Evolutionary conservation across 1,140 invertebrate genomes (phyloP), one percentile per base, ranked within the genome.

Genomic region (Drosophila orosa): DNA sequence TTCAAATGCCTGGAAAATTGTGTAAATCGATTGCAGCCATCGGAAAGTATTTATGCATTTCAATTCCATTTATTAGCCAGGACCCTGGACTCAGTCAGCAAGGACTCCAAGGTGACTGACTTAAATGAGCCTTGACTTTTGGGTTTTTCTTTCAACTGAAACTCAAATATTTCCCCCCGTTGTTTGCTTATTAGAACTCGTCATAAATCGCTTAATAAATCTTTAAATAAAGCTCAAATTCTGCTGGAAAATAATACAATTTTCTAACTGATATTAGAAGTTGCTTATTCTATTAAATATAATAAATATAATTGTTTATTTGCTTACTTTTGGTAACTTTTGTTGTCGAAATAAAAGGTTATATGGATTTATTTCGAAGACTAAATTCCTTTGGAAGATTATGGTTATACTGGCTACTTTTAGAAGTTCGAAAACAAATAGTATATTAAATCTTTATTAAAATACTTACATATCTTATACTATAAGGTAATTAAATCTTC

Each of bases 21-120:
- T 69, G 40, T 72, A 58, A 72, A 58, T 72, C 65, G 68, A 72
- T 72, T 58, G 50, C 33, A 29, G 65, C 33, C 27, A 57, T 71
- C 61, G 17, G 31, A 45, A 54, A 72, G 40, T 71, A 71, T 71
- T 72, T 72, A 72, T 48, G 66, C 66, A 69, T 44, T 69, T 39
- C 52, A 33, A 71, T 72, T 71, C 22, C 42, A 72, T 71, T 71
- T 58, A 58, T 71, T 71, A 39, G 1, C 12, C 42, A n/a, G n/a
- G 6, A 33, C 15, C 25, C 2, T 24, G 22, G 2, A 47, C 0
- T 7, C 5, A n/a, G n/a, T n/a, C n/a, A n/a, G n/a, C 3, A 15
- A 19, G 48, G 25, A 57, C 33, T 33, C 58, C n/a, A n/a, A 63
- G 63, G 33, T 66, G 62, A 35, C 24, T 37, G 59, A 12, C 17